Evolutionary conservation across 2,797 vertebrate species (phyloP).

Genomic region (Myotis pilosus): DNA sequence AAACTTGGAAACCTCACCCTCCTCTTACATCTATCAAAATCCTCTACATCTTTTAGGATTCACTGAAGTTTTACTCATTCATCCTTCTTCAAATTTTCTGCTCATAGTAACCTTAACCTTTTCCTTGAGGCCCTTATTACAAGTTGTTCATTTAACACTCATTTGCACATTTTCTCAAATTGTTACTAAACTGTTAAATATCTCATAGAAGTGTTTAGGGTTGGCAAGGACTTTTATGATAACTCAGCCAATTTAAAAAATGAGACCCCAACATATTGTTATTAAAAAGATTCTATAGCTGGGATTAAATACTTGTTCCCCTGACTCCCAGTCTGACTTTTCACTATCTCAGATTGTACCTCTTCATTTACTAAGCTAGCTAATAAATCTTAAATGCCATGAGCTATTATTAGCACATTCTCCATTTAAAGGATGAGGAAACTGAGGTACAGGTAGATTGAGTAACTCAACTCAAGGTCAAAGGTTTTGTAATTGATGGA

Average conservation of each 20-base stretch:
- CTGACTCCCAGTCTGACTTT: not conserved
- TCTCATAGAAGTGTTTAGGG: not conserved
- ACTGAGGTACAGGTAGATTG: not conserved
- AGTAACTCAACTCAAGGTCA: not conserved
- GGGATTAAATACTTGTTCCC: not conserved
- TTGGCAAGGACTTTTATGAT: not conserved
- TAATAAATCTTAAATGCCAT: not conserved
- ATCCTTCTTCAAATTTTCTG: not conserved
- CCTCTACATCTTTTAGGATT: not conserved
- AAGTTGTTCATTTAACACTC: not conserved
- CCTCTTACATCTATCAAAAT: not conserved
- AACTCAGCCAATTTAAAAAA: not conserved
- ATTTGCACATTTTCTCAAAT: not conserved
- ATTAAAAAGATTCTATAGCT: conserved; percentile 37
- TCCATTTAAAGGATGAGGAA: conserved; percentile 1
- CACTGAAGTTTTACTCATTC: not conserved
- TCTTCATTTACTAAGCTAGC: not conserved
- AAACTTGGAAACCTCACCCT: not conserved
- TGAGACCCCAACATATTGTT: conserved; percentile 21
- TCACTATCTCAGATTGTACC: not conserved
- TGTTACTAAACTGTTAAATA: not conserved
- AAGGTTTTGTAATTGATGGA: not conserved
- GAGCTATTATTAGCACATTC: not conserved
- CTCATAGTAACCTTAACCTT: not conserved
- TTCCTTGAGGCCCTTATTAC: not conserved